Base-by-base conservation (phyloP, 2,113 vertebrate species). In the Mungos mungo region DNA sequence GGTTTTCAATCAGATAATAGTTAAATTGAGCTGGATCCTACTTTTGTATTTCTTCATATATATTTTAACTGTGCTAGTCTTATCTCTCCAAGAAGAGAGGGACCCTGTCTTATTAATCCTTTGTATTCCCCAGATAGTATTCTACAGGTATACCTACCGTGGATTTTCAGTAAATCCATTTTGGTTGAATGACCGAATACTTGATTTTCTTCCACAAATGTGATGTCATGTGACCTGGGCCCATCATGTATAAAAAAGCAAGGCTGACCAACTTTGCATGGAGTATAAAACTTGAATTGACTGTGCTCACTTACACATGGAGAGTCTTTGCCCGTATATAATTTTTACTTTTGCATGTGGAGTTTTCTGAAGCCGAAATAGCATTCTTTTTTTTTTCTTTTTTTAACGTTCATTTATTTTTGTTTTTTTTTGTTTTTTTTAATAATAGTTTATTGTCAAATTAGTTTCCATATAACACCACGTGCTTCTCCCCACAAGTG, bases 341-440 rank as follows among this genome's bases (percentile, higher is more conserved):
- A 95, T 81, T 68, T 92, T 88, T 29, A 91, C 52, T 77, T 93
- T 72, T 83, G 38, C 27, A 50, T 8, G 10, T 92, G 71, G 45
- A 50, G 21, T 82, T 95, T 77, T 65, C 79, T 89, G 74, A 88
- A 95, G 47, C 47, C 72, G 80, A 93, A 96, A 93, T 74, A 83
- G 38, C 41, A 90, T 95, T 97, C n/a, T n/a, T n/a, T n/a, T n/a
- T n/a, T n/a, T n/a, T n/a, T n/a, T n/a, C n/a, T n/a, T n/a, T n/a
- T n/a, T n/a, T n/a, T n/a, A n/a, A n/a, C n/a, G n/a, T n/a, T n/a
- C n/a, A n/a, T n/a, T n/a, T n/a, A n/a, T n/a, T n/a, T n/a, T n/a
- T n/a, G n/a, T n/a, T n/a, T n/a, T n/a, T n/a, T n/a, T n/a, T n/a
- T n/a, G n/a, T n/a, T n/a, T n/a, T n/a, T n/a, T n/a, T n/a, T n/a